Percentiles rank a stretch among this genome's conserved stretches.
These are phyloP conservation scores for Diarsia brunnea DNA, from an alignment of 2,888 invertebrate species.

Conservation along the genomic window DNA sequence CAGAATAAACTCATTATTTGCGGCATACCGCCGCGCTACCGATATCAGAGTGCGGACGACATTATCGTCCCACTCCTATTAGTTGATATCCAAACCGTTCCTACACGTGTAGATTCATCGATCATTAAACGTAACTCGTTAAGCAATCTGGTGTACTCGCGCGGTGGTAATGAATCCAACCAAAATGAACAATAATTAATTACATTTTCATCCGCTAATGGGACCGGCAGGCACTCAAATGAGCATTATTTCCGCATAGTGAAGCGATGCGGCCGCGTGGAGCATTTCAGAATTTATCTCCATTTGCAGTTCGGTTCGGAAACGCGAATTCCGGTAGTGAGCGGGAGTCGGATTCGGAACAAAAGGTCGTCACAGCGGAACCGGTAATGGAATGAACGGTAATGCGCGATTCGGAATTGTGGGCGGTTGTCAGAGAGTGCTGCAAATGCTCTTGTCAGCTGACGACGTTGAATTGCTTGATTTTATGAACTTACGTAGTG, in stretches of 20 bases:
- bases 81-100: slow-evolving; percentile 40
- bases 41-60: slow-evolving; percentile 36
- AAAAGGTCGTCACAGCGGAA: slow-evolving; percentile 83
- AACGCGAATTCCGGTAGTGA: slow-evolving; percentile 78
- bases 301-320: slow-evolving; percentile 82
- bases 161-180: slow-evolving; percentile 76
- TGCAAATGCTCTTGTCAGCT: slow-evolving; percentile 76
- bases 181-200: slow-evolving; percentile 81
- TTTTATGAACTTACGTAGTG: slow-evolving; percentile 65
- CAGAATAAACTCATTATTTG: slow-evolving; percentile 54
- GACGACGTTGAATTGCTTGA: slow-evolving; percentile 70
- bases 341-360: slow-evolving; percentile 74
- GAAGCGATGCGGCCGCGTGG: slow-evolving; percentile 68
- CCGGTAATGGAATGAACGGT: too few relatives aligned
- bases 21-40: slow-evolving; percentile 23
- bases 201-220: slow-evolving; percentile 80
- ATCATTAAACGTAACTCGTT: slow-evolving; percentile 69
- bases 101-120: slow-evolving; percentile 53
- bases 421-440: slow-evolving; percentile 72
- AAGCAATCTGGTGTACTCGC: slow-evolving; percentile 71
- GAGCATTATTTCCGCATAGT: slow-evolving; percentile 78
- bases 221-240: slow-evolving; percentile 74
- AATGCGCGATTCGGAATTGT: slow-evolving; percentile 83
- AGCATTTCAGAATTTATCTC: slow-evolving; percentile 80
- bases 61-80: slow-evolving; percentile 31